Evolutionary conservation across 2,113 vertebrate species (phyloP).

Genomic region (Nematolebias whitei): DNA sequence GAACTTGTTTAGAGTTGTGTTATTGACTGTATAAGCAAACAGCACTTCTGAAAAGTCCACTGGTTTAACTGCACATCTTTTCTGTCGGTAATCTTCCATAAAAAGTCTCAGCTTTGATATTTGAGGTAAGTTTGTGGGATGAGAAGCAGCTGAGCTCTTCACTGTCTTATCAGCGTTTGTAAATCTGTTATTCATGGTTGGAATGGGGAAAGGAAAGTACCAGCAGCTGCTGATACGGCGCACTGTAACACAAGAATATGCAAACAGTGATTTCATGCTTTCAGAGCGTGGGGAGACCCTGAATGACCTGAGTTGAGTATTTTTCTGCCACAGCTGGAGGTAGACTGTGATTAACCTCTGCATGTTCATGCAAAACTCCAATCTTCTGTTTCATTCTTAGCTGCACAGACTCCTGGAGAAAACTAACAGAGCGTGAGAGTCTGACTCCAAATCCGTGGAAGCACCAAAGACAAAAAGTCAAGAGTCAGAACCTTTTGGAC

Average conservation of each 20-base stretch:
- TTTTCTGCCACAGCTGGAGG: background rate
- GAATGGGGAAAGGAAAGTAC: slow-evolving; percentile 8
- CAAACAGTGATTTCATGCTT: slow-evolving; percentile 4
- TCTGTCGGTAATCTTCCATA: slow-evolving; percentile 16
- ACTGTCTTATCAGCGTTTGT: slow-evolving; percentile 43
- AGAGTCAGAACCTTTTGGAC: slow-evolving; percentile 12
- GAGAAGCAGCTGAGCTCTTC: background rate
- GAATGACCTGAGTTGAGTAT: background rate
- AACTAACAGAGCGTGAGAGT: slow-evolving; percentile 12
- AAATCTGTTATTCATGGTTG: slow-evolving; percentile 19
- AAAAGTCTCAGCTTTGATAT: slow-evolving; percentile 27
- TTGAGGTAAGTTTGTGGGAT: background rate
- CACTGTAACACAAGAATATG: slow-evolving; percentile 15
- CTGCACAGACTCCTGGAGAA: background rate
- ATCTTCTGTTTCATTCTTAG: background rate
- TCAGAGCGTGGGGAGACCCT: background rate
- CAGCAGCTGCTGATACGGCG: slow-evolving; percentile 25
- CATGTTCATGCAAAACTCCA: background rate
- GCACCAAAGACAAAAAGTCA: slow-evolving; percentile 20
- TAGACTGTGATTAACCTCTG: background rate
- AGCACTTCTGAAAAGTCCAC: background rate
- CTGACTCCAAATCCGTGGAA: background rate
- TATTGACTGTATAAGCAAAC: no score
- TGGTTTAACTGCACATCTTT: background rate
- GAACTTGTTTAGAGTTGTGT: no score